Percentiles rank a stretch among this genome's conserved stretches.
Evolutionary conservation across 1,140 invertebrate genomes (phyloP).

Genomic region (Saccostrea glomerata): DNA sequence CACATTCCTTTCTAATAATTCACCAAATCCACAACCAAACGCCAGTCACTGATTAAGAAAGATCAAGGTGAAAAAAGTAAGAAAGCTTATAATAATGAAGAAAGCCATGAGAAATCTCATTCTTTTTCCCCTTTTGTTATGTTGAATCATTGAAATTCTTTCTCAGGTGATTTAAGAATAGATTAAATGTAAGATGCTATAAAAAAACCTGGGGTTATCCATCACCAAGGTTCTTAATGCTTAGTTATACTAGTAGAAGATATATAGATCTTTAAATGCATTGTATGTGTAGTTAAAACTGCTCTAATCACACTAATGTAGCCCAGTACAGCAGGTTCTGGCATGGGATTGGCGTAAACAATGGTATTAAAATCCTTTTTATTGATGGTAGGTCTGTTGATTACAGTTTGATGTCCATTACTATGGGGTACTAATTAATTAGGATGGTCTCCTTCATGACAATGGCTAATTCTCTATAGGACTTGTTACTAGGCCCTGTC

Average conservation of each 20-base stretch:
- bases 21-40: background rate
- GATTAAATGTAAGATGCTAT: background rate
- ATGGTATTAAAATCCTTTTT: conserved; percentile 10
- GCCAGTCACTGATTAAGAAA: background rate
- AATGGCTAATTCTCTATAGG: background rate
- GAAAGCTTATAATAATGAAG: background rate
- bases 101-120: background rate
- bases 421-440: conserved; percentile 7
- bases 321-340: background rate
- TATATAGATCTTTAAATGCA: background rate
- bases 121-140: too few relatives aligned
- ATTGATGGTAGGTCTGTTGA: background rate
- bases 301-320: background rate
- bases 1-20: conserved; percentile 37
- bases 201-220: background rate
- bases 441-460: background rate
- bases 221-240: background rate
- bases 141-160: too few relatives aligned
- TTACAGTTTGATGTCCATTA: conserved; percentile 6
- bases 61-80: background rate
- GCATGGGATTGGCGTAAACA: background rate
- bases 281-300: conserved; percentile 2
- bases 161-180: background rate
- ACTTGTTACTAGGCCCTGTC: background rate
- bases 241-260: too few relatives aligned